Evolutionary conservation across 2,888 invertebrate species (phyloP), one percentile per base, ranked within the genome.

Genomic region (Brachypterus glaber): DNA sequence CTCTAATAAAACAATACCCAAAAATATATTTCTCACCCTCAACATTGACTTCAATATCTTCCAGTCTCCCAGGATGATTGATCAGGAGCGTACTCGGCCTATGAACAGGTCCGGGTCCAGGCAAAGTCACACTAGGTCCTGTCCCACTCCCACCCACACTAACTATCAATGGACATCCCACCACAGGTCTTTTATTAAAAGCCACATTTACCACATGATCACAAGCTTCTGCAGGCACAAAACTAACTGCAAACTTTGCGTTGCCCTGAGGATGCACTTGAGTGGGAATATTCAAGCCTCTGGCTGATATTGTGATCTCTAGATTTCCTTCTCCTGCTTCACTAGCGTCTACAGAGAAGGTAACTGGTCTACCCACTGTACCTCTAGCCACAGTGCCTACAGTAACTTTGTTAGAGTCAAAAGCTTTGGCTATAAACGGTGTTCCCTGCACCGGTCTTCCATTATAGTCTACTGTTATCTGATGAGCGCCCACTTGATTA

Each of bases 291-390:
- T 95, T 90, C 46, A 89, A 76, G 36, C 93, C 90, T 61, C 88
- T 77, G 29, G 92, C 89, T 44, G 90, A 89, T 52, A 98, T 93
- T 32, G 93, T 92, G 50, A 97, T 96, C 69, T 97, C 96, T 49
- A 97, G 70, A 65, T 91, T 91, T 35, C 97, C 97, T 69, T 96
- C 96, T 7, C 97, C 97, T 31, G 96, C 93, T 63, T 91, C 85
- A 46, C 89, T 89, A 2, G 95, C 95, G 64, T 97, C 95, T 35
- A 96, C 93, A 12, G 88, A 87, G 58, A 95, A 85, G 57, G 92
- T 90, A n/a, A 92, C 88, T 3, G 90, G 82, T 48, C 91, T 80
- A 35, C 93, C 92, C 7, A 95, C 84, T 38, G 79, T 78, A 24
- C 85, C 82, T 46, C 84, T 77, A 30, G 86, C 87, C 18, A 78